phyloP scores from a whole-genome alignment of 2,888 invertebrate species.

The Rhodophaea formosa region DNA sequence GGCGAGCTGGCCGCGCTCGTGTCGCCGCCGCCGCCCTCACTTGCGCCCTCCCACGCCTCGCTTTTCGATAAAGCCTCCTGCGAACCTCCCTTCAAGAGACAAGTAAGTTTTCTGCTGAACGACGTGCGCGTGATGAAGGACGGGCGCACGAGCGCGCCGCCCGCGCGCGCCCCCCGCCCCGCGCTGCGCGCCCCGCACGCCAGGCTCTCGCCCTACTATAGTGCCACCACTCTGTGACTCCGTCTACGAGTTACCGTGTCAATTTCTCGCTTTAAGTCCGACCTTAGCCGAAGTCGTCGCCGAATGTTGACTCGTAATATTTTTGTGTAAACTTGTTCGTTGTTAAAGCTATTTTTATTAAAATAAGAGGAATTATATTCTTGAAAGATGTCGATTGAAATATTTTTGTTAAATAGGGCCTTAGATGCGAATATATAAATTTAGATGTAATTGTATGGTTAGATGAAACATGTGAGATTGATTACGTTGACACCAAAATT shows the following conservation, averaged over 20 bases:
- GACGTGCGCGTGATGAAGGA: constrained; percentile 89
- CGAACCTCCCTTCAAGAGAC: constrained; percentile 87
- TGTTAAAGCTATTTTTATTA: constrained; percentile 78
- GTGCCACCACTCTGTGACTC: constrained; percentile 70
- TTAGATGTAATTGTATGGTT: constrained; percentile 73
- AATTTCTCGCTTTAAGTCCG: constrained; percentile 78
- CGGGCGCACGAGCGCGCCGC: constrained; percentile 78
- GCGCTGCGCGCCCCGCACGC: constrained; percentile 46
- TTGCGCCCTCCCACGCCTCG: constrained; percentile 79
- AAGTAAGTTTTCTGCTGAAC: constrained; percentile 93
- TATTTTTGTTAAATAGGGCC: constrained; percentile 80
- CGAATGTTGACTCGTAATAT: constrained; percentile 74
- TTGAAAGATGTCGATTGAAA: constrained; percentile 70
- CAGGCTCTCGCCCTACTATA: constrained; percentile 54
- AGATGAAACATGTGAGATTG: constrained; percentile 66
- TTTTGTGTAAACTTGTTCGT: constrained; percentile 77
- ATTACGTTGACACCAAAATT: constrained; percentile 67
- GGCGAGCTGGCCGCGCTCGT: constrained; percentile 83
- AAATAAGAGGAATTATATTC: constrained; percentile 76
- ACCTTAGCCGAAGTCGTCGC: constrained; percentile 65
- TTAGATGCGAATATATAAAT: constrained; percentile 67
- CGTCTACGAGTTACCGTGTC: constrained; percentile 60
- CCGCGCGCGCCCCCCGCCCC: constrained; percentile 46
- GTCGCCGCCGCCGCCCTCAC: constrained; percentile 76
- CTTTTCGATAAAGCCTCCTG: constrained; percentile 82